These are phyloP conservation scores for Folsomia candida DNA, from an alignment of 2,888 invertebrate genomes.

Conservation along the genomic window DNA sequence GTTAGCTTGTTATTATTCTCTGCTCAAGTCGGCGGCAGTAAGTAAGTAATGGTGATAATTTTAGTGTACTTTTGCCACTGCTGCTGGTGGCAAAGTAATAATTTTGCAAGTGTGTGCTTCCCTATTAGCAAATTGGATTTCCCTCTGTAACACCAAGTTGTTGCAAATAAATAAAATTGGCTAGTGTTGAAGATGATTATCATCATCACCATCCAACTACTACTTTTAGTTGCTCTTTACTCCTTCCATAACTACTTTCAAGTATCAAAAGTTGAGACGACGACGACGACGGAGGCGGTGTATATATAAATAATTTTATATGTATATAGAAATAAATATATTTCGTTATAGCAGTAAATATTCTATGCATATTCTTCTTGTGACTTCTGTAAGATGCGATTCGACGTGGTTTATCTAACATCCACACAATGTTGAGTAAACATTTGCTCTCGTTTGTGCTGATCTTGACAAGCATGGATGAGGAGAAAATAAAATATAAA, in stretches of 20 bases:
- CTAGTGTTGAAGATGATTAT: not conserved
- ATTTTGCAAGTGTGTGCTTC: not conserved
- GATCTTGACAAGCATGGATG: not conserved
- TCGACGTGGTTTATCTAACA: not conserved
- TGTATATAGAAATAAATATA: too few species aligned
- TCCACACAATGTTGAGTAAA: not conserved
- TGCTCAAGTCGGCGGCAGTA: too few species aligned
- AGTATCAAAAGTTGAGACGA: not conserved
- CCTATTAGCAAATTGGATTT: not conserved
- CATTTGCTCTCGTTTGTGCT: not conserved
- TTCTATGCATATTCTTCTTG: too few species aligned
- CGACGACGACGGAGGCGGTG: too few species aligned
- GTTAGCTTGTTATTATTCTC: not conserved
- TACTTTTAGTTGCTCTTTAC: not conserved
- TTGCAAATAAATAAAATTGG: not conserved
- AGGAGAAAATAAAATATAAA: not conserved
- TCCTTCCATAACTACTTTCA: not conserved
- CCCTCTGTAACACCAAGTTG: not conserved
- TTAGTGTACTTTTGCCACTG: not conserved
- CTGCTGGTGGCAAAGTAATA: too few species aligned
- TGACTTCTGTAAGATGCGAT: not conserved
- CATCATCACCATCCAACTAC: too few species aligned
- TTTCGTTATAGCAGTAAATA: too few species aligned
- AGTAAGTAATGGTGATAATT: not conserved
- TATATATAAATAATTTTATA: too few species aligned